These are phyloP conservation scores for Nemapogon koenigi DNA, from an alignment of 2,888 invertebrate genomes.

Conservation along the genomic window DNA sequence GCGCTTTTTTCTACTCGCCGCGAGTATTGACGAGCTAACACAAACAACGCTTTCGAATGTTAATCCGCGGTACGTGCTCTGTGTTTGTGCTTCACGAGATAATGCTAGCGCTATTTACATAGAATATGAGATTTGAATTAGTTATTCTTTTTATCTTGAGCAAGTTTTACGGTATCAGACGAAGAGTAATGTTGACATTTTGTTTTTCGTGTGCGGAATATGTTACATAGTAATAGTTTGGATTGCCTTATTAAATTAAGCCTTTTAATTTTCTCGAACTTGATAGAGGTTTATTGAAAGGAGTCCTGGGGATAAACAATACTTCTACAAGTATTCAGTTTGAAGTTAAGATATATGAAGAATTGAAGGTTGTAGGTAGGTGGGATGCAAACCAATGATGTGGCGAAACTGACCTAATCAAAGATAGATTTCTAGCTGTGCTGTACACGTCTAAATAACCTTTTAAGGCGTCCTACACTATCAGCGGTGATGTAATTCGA, in stretches of 20 bases:
- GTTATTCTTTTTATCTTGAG: background rate
- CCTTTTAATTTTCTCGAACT: too few relatives aligned
- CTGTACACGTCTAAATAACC: conserved; percentile 35
- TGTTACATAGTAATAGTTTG: too few relatives aligned
- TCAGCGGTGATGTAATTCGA: conserved; percentile 47
- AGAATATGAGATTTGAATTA: conserved; percentile 7
- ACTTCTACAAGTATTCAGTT: too few relatives aligned
- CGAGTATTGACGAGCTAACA: conserved; percentile 42
- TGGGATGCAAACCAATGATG: too few relatives aligned
- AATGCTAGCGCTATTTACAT: conserved; percentile 5
- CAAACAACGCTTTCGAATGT: conserved; percentile 60
- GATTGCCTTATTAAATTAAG: too few relatives aligned
- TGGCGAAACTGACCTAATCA: too few relatives aligned
- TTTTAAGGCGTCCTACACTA: conserved; percentile 61
- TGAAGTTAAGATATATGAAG: too few relatives aligned
- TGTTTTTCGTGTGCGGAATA: too few relatives aligned
- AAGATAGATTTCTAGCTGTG: too few relatives aligned
- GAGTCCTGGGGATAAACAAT: too few relatives aligned
- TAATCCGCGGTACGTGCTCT: conserved; percentile 52
- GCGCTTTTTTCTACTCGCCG: conserved; percentile 52
- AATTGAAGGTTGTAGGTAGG: too few relatives aligned
- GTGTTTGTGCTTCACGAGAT: conserved; percentile 34
- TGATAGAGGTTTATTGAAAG: too few relatives aligned
- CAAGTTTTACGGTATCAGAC: background rate
- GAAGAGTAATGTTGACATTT: conserved; percentile 1